A percentile compares a stretch with the other conserved stretches of the same genome.
These are phyloP conservation scores for Ctena decussata DNA, from an alignment of 2,888 invertebrate genomes.

Conservation along the genomic window DNA sequence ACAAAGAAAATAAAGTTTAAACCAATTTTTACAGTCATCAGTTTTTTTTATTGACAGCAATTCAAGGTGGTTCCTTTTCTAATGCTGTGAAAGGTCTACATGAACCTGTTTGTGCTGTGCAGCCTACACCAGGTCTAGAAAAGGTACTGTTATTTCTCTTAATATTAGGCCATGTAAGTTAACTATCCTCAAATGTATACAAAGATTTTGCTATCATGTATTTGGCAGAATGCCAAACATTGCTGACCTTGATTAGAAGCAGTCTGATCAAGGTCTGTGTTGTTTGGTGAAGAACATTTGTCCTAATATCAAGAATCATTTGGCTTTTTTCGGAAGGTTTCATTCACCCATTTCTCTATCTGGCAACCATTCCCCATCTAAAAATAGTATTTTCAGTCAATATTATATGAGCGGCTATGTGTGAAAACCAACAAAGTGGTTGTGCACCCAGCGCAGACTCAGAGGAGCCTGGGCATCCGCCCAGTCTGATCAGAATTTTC, in stretches of 20 bases:
- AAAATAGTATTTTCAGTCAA: too few relatives aligned
- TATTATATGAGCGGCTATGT: too few relatives aligned
- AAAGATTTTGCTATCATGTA: neutral
- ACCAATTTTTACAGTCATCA: neutral
- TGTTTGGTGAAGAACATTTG: neutral
- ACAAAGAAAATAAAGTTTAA: neutral
- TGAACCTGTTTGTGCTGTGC: conserved; percentile 75
- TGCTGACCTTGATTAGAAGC: neutral
- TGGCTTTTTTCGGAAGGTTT: too few relatives aligned
- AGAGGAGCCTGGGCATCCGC: too few relatives aligned
- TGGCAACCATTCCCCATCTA: too few relatives aligned
- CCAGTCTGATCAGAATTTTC: too few relatives aligned
- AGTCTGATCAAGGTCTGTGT: neutral
- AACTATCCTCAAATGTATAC: neutral
- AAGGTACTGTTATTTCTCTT: conserved; percentile 42
- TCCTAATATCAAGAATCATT: neutral
- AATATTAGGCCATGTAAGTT: neutral
- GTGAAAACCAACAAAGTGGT: too few relatives aligned
- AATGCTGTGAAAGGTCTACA: conserved; percentile 77
- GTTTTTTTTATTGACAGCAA: neutral
- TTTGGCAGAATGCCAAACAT: neutral
- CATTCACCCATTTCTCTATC: too few relatives aligned
- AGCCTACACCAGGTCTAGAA: conserved; percentile 68
- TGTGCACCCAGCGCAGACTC: too few relatives aligned
- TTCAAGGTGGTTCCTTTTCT: conserved; percentile 57